These are phyloP conservation scores for Mus minutoides DNA, from an alignment of 2,797 vertebrate genomes.

Conservation along the genomic window DNA sequence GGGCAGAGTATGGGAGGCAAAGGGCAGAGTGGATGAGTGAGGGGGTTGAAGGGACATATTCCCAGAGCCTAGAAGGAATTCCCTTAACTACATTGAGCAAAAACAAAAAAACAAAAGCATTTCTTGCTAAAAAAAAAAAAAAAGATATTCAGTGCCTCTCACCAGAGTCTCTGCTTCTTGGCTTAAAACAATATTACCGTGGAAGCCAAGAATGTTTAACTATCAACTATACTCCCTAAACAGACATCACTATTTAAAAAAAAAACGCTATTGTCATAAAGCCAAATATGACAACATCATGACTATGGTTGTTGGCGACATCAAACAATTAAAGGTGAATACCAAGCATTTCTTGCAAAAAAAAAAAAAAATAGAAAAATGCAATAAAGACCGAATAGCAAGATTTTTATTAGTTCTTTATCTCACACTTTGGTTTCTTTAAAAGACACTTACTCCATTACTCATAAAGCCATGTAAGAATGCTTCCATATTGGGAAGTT, in stretches of 20 bases:
- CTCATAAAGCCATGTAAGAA: not conserved
- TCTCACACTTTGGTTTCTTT: not conserved
- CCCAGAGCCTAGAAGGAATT: not conserved
- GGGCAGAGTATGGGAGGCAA: not conserved
- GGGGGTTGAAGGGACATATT: not conserved
- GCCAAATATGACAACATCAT: not conserved
- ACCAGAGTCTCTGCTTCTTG: not conserved
- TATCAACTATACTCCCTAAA: not conserved
- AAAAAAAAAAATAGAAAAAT: not conserved
- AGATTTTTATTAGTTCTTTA: not conserved
- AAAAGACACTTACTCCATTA: not conserved
- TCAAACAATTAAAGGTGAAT: not conserved
- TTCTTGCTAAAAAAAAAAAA: not conserved
- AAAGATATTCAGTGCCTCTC: not conserved
- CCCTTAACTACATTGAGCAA: not conserved
- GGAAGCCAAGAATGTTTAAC: not conserved
- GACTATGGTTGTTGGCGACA: not conserved
- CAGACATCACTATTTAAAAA: not conserved
- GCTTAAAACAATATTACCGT: not conserved
- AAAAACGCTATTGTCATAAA: not conserved
- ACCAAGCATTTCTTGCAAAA: not conserved
- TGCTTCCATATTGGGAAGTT: not conserved
- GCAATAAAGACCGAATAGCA: not conserved
- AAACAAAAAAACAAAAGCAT: not conserved
- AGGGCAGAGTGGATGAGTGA: fast-evolving